Evolutionary conservation across 2,888 invertebrate species (phyloP), one percentile per base, ranked within the genome.

Genomic region (Sthenelais limicola): DNA sequence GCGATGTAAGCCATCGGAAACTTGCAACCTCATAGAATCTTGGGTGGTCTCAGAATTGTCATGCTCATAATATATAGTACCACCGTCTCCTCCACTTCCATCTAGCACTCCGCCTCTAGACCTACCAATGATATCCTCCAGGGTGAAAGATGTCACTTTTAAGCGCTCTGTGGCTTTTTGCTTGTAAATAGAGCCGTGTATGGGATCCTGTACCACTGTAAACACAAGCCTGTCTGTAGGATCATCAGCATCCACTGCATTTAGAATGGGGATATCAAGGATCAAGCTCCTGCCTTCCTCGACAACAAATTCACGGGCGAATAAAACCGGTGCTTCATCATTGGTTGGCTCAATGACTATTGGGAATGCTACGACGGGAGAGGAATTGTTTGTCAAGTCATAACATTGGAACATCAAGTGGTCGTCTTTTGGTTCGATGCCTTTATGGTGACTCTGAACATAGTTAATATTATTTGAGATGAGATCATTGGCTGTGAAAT

Each of bases 361-460:
- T 7, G 76, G 74, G 62, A 88, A 81, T 21, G 73, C 70, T 12
- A 75, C 73, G 1, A 77, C 78, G 12, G 86, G 83, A 1, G 86
- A 84, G 5, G 78, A 72, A 76, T 86, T 87, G 12, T 43, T 28
- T 62, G 82, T 69, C 0, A 87, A 87, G 78, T 88, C 88, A 0
- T 87, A 83, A 71, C 88, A 88, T 38, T 79, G 76, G 56, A 87
- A 79, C 0, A 73, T 78, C 68, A 88, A 84, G 30, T 77, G 71
- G 76, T 88, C 88, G 4, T 77, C 76, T 9, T 80, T 76, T 0
- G 87, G 87, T 75, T 88, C 88, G 33, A 84, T 76, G 2, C 85
- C 85, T 73, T 82, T 80, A 73, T 88, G 87, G n/a, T 86, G 82
- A 75, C 86, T 88, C 75, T 88, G 88, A 7, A 86, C 84, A 79